These are phyloP conservation scores for Chrysemys picta DNA, from an alignment of 2,113 vertebrate species.

Conservation along the genomic window DNA sequence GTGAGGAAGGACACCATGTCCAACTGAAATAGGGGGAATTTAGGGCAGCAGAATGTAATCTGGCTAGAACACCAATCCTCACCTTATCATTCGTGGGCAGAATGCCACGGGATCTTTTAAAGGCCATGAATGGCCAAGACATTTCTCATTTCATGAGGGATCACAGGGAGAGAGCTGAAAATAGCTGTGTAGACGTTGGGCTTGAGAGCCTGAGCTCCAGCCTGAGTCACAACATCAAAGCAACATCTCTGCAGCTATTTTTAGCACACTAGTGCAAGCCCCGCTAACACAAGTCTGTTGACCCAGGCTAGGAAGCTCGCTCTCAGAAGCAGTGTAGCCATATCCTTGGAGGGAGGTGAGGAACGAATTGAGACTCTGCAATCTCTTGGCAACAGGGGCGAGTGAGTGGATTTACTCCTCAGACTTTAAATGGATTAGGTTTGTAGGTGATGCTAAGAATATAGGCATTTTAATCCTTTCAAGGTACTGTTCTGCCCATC, in stretches of 20 bases:
- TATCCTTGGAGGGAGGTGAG: neutral
- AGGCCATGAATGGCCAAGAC: neutral
- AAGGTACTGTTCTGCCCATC: neutral
- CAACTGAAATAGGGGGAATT: conserved; percentile 12
- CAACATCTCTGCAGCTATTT: no score
- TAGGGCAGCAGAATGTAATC: neutral
- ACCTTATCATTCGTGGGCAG: neutral
- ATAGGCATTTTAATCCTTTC: neutral
- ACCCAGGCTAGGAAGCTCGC: no score
- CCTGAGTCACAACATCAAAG: no score
- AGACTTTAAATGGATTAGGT: neutral
- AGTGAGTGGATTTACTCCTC: neutral
- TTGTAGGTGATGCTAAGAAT: neutral
- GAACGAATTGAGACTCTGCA: neutral
- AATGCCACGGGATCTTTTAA: neutral
- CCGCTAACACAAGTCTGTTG: no score
- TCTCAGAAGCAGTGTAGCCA: no score
- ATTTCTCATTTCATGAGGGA: neutral
- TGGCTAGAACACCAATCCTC: neutral
- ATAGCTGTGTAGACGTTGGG: no score
- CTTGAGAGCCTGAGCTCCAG: no score
- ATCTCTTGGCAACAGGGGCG: neutral
- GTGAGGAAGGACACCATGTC: conserved; percentile 11
- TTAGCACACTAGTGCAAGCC: no score
- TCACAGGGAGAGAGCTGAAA: neutral